Evolutionary conservation across 2,797 vertebrate genomes (phyloP).

Genomic region (Nannoperca australis): DNA sequence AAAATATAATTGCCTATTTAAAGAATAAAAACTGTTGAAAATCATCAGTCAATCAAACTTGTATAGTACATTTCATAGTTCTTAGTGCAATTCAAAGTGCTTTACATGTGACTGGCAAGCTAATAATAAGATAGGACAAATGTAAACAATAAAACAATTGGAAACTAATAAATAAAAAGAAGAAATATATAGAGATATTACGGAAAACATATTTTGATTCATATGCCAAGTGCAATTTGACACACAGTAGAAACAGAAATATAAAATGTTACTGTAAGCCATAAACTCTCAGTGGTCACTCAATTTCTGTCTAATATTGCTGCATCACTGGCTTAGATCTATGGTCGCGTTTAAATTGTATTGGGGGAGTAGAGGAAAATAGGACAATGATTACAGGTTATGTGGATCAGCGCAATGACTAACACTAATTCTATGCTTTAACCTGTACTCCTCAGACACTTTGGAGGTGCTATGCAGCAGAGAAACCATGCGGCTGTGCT

Average conservation of each 20-base stretch:
- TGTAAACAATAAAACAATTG: neutral
- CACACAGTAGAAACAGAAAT: neutral
- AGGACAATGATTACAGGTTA: neutral
- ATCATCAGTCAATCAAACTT: neutral
- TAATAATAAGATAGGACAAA: neutral
- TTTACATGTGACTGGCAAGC: neutral
- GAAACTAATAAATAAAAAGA: neutral
- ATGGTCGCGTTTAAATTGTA: neutral
- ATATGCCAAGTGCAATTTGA: neutral
- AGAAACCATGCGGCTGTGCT: constrained; percentile 86
- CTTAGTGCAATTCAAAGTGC: neutral
- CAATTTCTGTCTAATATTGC: neutral
- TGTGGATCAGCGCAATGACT: neutral
- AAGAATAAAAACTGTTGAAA: neutral
- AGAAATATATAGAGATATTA: neutral
- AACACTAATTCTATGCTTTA: neutral
- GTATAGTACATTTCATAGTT: neutral
- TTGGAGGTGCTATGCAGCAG: constrained; percentile 93
- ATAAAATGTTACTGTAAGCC: neutral
- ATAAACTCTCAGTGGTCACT: neutral
- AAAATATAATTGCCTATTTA: neutral
- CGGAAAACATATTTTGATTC: neutral
- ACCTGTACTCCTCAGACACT: constrained; percentile 83
- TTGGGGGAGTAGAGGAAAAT: neutral
- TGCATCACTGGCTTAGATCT: neutral